Base-by-base conservation (phyloP, 37 sponge, comb jelly and placozoan species). In the Beroe ovata region DNA sequence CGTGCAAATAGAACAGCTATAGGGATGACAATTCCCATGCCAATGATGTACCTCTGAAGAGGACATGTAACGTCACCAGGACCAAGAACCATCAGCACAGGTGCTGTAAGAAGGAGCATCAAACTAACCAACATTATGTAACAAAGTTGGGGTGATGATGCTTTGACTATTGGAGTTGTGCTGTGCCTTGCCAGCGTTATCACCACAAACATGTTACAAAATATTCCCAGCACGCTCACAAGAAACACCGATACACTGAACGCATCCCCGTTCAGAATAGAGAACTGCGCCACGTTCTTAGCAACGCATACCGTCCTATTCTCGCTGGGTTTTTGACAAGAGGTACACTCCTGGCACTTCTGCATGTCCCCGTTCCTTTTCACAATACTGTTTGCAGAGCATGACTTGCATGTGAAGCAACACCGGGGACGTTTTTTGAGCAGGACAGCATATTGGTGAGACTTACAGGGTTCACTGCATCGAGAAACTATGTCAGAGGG, bases 61-160 rank as follows among this genome's bases (percentile, higher is more conserved):
- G 84, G 84, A 23, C 84, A 77, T 6, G 84, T 77, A 19, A 35
- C 33, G 25, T 77, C 42, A 4, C 84, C 84, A 40, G 84, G 84
- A 4, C 84, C 84, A 6, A 29, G 23, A 1, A 77, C 84, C 84
- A 77, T 77, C 29, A 77, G 42, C 1, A 77, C 41, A 39, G 84
- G 84, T 1, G 84, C 84, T 77, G 54, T 39, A 18, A 77, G 54
- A 4, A 77, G 84, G 47, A 77, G 36, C 42, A 77, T 77, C 84
- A 77, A 29, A 77, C 84, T 77, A 21, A 77, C 84, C 28, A 77
- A 25, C 84, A 77, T 77, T 1, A 77, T 77, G 84, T 77, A 77
- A 20, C 84, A 77, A 0, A 77, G 47, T 19, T 77, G 84, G n/a
- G 54, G 54, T 2, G 84, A 77, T 1, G 84, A 77, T 1, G 84